Evolutionary conservation across 1,140 invertebrate genomes (phyloP).

Genomic region (Eumeta japonica): DNA sequence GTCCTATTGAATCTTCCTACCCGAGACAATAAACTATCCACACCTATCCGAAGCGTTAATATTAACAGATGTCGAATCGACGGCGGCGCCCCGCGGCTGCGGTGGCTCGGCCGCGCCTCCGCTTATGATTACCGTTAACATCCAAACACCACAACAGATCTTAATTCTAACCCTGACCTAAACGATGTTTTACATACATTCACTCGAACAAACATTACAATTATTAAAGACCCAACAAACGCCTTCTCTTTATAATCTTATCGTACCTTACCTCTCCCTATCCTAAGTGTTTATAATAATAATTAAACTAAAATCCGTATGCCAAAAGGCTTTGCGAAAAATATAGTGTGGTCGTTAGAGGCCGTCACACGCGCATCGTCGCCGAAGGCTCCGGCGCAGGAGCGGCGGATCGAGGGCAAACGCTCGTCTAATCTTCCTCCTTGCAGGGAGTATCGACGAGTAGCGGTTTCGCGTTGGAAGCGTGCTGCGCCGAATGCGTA

Average conservation of each 20-base stretch:
- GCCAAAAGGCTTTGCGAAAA: slow-evolving; percentile 38
- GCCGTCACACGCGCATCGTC: slow-evolving; percentile 9
- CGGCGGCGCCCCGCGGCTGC: too few species aligned
- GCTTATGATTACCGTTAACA: slow-evolving; percentile 27
- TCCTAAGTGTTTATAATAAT: slow-evolving; percentile 30
- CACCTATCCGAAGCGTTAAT: slow-evolving; percentile 49
- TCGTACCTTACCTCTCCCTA: slow-evolving; percentile 45
- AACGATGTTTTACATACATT: slow-evolving; percentile 33
- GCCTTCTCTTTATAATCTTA: slow-evolving; percentile 39
- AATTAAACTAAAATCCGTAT: slow-evolving; percentile 39
- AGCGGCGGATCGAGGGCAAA: too few species aligned
- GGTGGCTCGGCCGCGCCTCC: too few species aligned
- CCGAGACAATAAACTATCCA: slow-evolving; percentile 49
- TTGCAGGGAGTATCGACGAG: slow-evolving; percentile 46
- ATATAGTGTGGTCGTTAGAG: slow-evolving; percentile 28
- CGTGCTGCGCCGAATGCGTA: slow-evolving; percentile 25
- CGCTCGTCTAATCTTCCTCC: slow-evolving; percentile 44
- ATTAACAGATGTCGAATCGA: slow-evolving; percentile 40
- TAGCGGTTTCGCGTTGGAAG: slow-evolving; percentile 33
- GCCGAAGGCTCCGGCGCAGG: too few species aligned
- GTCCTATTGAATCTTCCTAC: slow-evolving; percentile 37
- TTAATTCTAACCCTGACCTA: slow-evolving; percentile 16
- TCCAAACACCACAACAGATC: slow-evolving; percentile 28
- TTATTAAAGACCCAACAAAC: slow-evolving; percentile 42
- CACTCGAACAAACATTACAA: slow-evolving; percentile 40